Percentiles rank a stretch among this genome's conserved stretches.
Evolutionary conservation across 2,888 invertebrate species (phyloP).

Genomic region (Tiphia femorata): DNA sequence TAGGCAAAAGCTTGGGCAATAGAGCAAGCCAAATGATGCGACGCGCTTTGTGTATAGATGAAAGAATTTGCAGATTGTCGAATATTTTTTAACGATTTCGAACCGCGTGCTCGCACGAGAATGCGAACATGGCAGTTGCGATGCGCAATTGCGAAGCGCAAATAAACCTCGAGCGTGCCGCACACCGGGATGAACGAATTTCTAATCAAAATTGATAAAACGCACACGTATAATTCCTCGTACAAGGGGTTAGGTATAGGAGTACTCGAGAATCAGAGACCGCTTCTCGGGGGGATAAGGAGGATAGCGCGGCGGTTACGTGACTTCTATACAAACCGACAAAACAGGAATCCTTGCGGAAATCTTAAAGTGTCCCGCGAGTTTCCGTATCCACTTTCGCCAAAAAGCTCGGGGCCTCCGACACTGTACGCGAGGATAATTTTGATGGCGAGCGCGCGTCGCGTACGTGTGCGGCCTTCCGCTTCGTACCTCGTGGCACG

Average conservation of each 20-base stretch:
- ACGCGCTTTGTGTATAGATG: too few species aligned
- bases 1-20: too few species aligned
- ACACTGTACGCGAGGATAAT: slow-evolving; percentile 23
- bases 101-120: too few species aligned
- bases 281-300: slow-evolving; percentile 18
- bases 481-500: too few species aligned
- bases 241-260: slow-evolving; percentile 1
- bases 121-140: too few species aligned
- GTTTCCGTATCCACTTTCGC: slow-evolving; percentile 17
- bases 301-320: slow-evolving; percentile 23
- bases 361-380: slow-evolving; percentile 18
- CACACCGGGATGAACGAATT: not conserved
- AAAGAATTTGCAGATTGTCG: too few species aligned
- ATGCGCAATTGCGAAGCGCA: too few species aligned
- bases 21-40: too few species aligned
- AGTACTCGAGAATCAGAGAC: slow-evolving; percentile 20
- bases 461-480: too few species aligned
- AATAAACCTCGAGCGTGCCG: not conserved
- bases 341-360: slow-evolving; percentile 10
- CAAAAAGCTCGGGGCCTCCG: slow-evolving; percentile 1
- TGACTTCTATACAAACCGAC: slow-evolving; percentile 20
- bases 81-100: too few species aligned
- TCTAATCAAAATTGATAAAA: slow-evolving; percentile 23
- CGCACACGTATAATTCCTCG: slow-evolving; percentile 19
- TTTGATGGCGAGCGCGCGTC: slow-evolving; percentile 20